Evolutionary conservation across 2,797 vertebrate species (phyloP).

Genomic region (Carapus acus): DNA sequence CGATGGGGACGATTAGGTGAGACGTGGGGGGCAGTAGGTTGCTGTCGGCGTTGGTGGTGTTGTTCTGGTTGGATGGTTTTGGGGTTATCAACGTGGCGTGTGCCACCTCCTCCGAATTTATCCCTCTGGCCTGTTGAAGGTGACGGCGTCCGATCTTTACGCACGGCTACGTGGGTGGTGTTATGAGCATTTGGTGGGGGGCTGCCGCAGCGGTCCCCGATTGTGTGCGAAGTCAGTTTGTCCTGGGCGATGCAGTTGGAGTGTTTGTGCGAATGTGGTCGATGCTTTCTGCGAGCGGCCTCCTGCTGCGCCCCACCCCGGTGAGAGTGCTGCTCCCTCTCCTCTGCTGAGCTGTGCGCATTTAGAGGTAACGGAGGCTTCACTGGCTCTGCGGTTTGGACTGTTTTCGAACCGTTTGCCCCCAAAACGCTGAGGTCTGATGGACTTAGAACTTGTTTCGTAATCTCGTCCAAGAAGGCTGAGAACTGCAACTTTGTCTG

Average conservation of each 20-base stretch:
- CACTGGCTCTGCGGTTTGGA: constrained; percentile 18
- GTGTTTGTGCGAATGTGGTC: constrained; percentile 30
- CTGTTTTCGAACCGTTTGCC: constrained; percentile 42
- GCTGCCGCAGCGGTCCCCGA: constrained; percentile 40
- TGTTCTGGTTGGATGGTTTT: constrained; percentile 56
- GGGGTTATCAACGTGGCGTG: constrained; percentile 62
- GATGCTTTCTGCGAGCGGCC: constrained; percentile 24
- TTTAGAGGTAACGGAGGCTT: constrained; percentile 67
- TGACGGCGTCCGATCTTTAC: constrained; percentile 42
- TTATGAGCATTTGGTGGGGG: constrained; percentile 40
- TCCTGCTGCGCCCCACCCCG: constrained; percentile 38
- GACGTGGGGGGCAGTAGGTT: constrained; percentile 19
- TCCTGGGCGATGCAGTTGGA: constrained; percentile 41
- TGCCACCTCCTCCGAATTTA: constrained; percentile 37
- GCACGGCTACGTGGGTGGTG: constrained; percentile 25
- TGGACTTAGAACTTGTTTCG: constrained; percentile 77
- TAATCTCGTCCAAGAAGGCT: constrained; percentile 81
- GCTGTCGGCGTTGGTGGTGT: constrained; percentile 36
- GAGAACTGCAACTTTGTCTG: constrained; percentile 78
- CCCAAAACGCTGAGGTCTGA: constrained; percentile 71
- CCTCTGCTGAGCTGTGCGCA: constrained; percentile 42
- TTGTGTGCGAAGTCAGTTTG: constrained; percentile 49
- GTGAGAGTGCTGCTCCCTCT: constrained; percentile 32
- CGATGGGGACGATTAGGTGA: constrained; percentile 32
- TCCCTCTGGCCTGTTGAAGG: constrained; percentile 35